These are phyloP conservation scores for Podarcis lilfordi DNA, from an alignment of 2,797 vertebrate species.

Conservation along the genomic window DNA sequence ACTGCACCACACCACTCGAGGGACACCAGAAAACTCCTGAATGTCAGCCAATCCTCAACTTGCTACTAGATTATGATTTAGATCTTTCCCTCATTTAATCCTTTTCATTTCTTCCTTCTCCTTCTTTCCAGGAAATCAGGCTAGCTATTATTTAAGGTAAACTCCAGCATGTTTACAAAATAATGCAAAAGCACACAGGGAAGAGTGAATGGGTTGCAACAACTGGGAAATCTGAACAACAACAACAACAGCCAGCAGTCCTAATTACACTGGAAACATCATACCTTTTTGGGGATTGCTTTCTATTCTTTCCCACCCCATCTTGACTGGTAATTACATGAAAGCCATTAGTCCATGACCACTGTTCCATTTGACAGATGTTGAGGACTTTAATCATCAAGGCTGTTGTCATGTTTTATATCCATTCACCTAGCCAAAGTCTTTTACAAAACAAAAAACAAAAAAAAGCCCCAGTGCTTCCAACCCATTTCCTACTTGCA, in stretches of 20 bases:
- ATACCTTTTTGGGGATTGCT: neutral
- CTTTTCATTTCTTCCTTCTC: neutral
- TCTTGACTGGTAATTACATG: neutral
- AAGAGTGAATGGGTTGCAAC: neutral
- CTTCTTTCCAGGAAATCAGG: neutral
- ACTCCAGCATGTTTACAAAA: neutral
- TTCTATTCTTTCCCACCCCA: neutral
- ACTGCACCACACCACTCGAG: neutral
- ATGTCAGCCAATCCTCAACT: neutral
- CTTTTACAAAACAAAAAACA: no score
- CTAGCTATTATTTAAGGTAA: neutral
- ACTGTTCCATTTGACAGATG: slow-evolving; percentile 4
- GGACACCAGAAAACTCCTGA: neutral
- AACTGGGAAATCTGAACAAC: neutral
- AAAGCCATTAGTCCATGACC: slow-evolving; percentile 1
- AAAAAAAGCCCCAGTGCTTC: no score
- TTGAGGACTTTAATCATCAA: slow-evolving; percentile 31
- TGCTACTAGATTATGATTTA: neutral
- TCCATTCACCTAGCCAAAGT: neutral
- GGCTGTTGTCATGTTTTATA: neutral
- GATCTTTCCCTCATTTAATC: neutral
- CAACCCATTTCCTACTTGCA: no score
- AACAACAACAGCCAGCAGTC: neutral
- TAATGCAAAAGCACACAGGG: no score
- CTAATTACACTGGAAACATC: neutral